Evolutionary conservation across 2,797 vertebrate genomes (phyloP).

Genomic region (Falco columbarius): DNA sequence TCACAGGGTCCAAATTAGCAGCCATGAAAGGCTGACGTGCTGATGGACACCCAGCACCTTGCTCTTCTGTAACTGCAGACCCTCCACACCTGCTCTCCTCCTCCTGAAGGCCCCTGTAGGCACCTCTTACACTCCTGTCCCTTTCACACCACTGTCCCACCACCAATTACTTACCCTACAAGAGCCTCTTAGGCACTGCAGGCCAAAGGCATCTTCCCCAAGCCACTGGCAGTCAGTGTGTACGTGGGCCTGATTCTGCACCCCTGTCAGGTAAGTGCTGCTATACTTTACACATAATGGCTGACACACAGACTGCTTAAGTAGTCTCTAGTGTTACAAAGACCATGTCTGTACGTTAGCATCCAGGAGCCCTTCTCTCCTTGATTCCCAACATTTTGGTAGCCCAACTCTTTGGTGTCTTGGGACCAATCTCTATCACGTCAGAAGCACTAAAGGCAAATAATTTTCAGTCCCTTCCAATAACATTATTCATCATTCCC

Average conservation of each 20-base stretch:
- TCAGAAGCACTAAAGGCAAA: neutral
- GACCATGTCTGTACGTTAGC: neutral
- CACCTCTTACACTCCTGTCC: neutral
- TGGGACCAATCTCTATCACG: neutral
- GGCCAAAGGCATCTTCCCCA: neutral
- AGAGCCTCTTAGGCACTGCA: neutral
- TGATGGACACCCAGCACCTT: neutral
- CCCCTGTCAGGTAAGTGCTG: neutral
- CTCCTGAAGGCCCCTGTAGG: neutral
- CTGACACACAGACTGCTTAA: neutral
- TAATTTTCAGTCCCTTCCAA: neutral
- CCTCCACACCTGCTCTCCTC: neutral
- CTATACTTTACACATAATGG: neutral
- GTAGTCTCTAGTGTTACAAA: neutral
- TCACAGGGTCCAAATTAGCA: neutral
- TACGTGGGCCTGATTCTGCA: neutral
- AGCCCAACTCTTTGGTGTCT: neutral
- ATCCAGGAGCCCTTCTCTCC: neutral
- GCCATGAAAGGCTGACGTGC: neutral
- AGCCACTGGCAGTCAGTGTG: neutral
- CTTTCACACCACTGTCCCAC: neutral
- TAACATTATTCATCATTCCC: neutral
- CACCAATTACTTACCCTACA: accelerated
- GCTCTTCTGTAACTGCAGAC: neutral
- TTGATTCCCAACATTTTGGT: neutral